Percentiles rank a stretch among this genome's conserved stretches.
These are phyloP conservation scores for Columba livia DNA, from an alignment of 2,113 vertebrate genomes.

Conservation along the genomic window DNA sequence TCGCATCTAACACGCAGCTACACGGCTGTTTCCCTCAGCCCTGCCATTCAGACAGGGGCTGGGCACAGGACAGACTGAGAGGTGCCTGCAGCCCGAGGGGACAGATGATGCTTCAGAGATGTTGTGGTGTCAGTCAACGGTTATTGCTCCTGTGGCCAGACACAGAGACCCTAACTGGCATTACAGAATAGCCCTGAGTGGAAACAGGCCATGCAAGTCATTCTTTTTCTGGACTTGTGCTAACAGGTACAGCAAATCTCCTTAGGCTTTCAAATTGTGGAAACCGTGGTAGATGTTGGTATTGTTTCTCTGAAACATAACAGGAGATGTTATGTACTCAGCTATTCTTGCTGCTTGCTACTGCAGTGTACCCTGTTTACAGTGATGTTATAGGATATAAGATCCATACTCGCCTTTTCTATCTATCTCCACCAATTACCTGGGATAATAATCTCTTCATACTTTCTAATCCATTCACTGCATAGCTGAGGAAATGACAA, in stretches of 20 bases:
- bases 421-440: constrained; percentile 69
- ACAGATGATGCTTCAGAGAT: background rate
- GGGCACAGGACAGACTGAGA: background rate
- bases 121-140: background rate
- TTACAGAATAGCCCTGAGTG: background rate
- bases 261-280: background rate
- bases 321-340: background rate
- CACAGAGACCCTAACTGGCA: background rate
- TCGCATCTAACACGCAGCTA: background rate
- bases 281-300: background rate
- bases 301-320: background rate
- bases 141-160: background rate
- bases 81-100: background rate
- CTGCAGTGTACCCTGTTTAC: constrained; percentile 61
- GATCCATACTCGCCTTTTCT: constrained; percentile 69
- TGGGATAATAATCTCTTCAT: constrained; percentile 70
- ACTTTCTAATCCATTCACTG: constrained; percentile 11
- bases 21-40: background rate
- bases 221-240: background rate
- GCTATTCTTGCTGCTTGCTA: background rate
- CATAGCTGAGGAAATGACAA: constrained; percentile 63
- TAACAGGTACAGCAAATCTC: background rate
- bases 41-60: background rate
- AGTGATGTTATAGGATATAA: constrained; percentile 72
- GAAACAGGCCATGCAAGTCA: background rate